Base-by-base conservation (phyloP, 2,888 invertebrate species). In the Notodonta ziczac region DNA sequence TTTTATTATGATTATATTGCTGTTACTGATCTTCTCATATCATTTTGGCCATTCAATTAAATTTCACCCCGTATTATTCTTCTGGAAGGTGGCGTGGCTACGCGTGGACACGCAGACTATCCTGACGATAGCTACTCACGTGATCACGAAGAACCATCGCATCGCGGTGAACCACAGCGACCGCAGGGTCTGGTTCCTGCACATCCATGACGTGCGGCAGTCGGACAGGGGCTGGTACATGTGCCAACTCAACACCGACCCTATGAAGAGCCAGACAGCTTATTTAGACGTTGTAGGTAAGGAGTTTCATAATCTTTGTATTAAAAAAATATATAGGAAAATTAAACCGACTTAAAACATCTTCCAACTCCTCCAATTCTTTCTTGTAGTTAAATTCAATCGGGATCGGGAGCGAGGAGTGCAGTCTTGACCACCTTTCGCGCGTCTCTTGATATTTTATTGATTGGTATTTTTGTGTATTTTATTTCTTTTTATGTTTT, bases 161-260 rank as follows among this genome's bases (percentile, higher is more conserved):
- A 97, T 98, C 73, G 96, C 96, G 16, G 96, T 98, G 60, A 96
- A 97, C 63, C 97, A 97, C 88, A 97, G 97, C 74, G 97, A 98
- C 84, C 96, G 97, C 66, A 95, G 96, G 57, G 97, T 97, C 57
- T 98, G 98, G 98, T 97, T 96, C 85, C 94, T 98, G 53, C 97
- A 97, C 83, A 97, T 98, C 77, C 95, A 96, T 63, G 97, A 98
- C 85, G 97, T 98, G 13, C 94, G 96, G 48, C 97, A 97, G 85
- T 95, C 96, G 0, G 98, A 98, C 90, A 95, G 96, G 14, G 97
- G 98, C 66, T 97, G 97, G 96, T 98, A 98, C 92, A 98, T 98
- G 98, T 98, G 98, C 86, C 98, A 98, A 94, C 97, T 98, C 73
- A 98, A 98, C 89, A 98, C 98, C 0, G 97, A 97, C 89, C 98